Percentiles rank a stretch among this genome's conserved stretches.
Evolutionary conservation across 2,113 vertebrate genomes (phyloP).

Genomic region (Leptocoma aspasia): DNA sequence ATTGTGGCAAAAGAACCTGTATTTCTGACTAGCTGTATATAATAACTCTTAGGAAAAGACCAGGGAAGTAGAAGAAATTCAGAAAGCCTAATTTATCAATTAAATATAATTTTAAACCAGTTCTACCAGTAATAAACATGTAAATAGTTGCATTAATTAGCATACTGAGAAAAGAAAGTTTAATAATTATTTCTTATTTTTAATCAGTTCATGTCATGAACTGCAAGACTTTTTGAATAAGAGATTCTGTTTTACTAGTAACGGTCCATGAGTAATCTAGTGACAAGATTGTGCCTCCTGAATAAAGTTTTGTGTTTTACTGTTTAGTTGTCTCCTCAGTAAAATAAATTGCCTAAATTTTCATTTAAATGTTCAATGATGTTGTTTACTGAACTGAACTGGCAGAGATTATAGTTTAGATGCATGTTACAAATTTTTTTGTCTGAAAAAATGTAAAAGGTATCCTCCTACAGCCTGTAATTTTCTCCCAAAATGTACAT

Average conservation of each 20-base stretch:
- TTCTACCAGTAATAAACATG: neutral
- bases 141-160: neutral
- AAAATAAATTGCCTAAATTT: slow-evolving; percentile 53
- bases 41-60: neutral
- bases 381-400: slow-evolving; percentile 23
- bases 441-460: neutral
- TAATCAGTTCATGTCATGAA: slow-evolving; percentile 51
- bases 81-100: neutral
- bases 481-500: neutral
- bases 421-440: neutral
- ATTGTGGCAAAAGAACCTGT: neutral
- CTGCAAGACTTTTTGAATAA: slow-evolving; percentile 23
- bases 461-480: neutral
- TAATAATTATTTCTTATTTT: slow-evolving; percentile 48
- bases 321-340: neutral
- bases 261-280: slow-evolving; percentile 33
- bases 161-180: neutral
- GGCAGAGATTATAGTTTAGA: slow-evolving; percentile 9
- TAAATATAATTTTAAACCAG: neutral
- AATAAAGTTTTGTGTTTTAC: slow-evolving; percentile 42
- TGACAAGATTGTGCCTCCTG: slow-evolving; percentile 27
- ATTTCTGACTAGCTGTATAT: neutral
- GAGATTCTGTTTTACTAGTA: slow-evolving; percentile 43
- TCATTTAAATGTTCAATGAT: slow-evolving; percentile 28
- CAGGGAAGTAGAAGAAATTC: neutral